Evolutionary conservation across 2,888 invertebrate genomes (phyloP).

Genomic region (Hemicrepidius hirtus): DNA sequence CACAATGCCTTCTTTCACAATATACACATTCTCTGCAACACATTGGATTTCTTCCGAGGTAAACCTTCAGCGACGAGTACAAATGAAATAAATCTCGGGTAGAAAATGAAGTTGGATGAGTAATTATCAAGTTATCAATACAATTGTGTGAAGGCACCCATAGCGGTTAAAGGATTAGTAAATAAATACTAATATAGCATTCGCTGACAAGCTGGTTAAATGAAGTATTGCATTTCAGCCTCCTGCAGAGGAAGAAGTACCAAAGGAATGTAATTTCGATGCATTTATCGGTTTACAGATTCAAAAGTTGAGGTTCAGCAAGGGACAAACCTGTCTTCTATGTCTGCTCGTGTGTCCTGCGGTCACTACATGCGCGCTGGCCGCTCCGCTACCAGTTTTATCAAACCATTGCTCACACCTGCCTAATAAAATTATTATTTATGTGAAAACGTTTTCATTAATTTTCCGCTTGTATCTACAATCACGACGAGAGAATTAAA

Average conservation of each 20-base stretch:
- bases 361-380: slow-evolving; percentile 54
- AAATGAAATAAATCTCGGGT: neutral
- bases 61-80: neutral
- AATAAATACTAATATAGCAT: slow-evolving; percentile 67
- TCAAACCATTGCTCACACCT: slow-evolving; percentile 59
- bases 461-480: slow-evolving; percentile 32
- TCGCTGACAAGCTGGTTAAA: slow-evolving; percentile 64
- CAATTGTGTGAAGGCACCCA: slow-evolving; percentile 29
- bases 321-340: slow-evolving; percentile 34
- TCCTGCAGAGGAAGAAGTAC: slow-evolving; percentile 54
- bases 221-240: slow-evolving; percentile 60
- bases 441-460: slow-evolving; percentile 46
- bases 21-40: too few species aligned
- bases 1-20: too few species aligned
- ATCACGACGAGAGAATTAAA: slow-evolving; percentile 14
- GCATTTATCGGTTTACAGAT: slow-evolving; percentile 15
- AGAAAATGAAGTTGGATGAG: slow-evolving; percentile 15
- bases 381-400: slow-evolving; percentile 58
- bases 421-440: slow-evolving; percentile 59
- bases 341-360: slow-evolving; percentile 53
- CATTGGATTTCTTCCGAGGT: neutral
- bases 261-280: slow-evolving; percentile 52
- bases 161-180: slow-evolving; percentile 55
- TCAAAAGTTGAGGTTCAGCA: neutral
- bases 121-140: slow-evolving; percentile 23